Conservation (phyloP, 1,140 invertebrate genomes). For the Drosophila cardini region DNA sequence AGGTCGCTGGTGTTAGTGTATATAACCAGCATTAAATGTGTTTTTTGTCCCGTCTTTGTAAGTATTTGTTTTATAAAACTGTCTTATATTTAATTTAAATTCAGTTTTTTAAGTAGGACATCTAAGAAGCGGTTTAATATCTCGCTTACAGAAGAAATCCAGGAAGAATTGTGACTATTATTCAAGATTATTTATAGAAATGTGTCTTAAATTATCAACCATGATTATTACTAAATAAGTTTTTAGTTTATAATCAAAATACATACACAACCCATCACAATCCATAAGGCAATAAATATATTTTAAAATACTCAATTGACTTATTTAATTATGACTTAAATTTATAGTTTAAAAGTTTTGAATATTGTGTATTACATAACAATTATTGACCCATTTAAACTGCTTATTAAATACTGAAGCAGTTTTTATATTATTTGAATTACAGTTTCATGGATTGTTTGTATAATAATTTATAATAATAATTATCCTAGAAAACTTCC, state of each 20-base stretch:
- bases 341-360: too few species aligned
- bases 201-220: not conserved
- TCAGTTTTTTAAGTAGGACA: not conserved
- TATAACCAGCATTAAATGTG: not conserved
- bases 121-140: not conserved
- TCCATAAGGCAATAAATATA: too few species aligned
- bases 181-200: constrained; percentile 33
- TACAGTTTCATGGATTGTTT: too few species aligned
- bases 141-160: constrained; percentile 1
- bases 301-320: too few species aligned
- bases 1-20: constrained; percentile 40
- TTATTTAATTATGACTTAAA: too few species aligned
- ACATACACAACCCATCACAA: not conserved
- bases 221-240: constrained; percentile 1
- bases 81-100: not conserved
- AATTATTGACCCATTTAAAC: too few species aligned
- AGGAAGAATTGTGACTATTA: constrained; percentile 3
- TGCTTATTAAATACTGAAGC: too few species aligned
- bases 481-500: too few species aligned
- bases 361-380: too few species aligned
- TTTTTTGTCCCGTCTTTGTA: not conserved
- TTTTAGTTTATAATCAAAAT: not conserved
- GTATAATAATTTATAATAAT: too few species aligned
- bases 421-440: too few species aligned
- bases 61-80: not conserved